A percentile compares a stretch with the other conserved stretches of the same genome.
Evolutionary conservation across 1,140 invertebrate species (phyloP).

Genomic region (Psix sp.): DNA sequence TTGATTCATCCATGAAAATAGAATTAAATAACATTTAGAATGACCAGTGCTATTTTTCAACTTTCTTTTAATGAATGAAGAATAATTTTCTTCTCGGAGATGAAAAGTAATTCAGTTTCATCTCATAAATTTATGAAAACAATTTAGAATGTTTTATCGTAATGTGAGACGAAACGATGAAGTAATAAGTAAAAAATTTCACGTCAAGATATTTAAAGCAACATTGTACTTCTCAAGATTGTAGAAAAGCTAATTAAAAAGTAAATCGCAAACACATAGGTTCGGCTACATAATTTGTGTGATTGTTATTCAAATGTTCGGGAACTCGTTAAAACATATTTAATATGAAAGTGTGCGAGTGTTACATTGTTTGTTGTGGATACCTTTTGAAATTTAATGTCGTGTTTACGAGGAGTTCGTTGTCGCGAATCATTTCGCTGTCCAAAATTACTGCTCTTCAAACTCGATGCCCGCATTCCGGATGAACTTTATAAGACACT

Average conservation of each 20-base stretch:
- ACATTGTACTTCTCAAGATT: not conserved
- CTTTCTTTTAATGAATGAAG: too few species aligned
- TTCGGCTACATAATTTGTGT: conserved; percentile 27
- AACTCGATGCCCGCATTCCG: conserved; percentile 21
- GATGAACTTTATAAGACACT: conserved; percentile 22
- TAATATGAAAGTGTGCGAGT: conserved; percentile 9
- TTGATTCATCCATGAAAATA: too few species aligned
- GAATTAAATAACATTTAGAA: too few species aligned
- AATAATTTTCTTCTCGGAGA: too few species aligned
- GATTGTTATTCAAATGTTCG: conserved; percentile 39
- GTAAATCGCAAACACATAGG: conserved; percentile 20
- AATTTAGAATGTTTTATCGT: too few species aligned
- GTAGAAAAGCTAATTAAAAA: conserved; percentile 31
- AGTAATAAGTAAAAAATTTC: too few species aligned
- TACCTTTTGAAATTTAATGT: conserved; percentile 43
- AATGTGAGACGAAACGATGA: too few species aligned
- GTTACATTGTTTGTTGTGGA: conserved; percentile 11
- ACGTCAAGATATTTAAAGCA: too few species aligned
- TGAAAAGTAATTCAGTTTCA: too few species aligned
- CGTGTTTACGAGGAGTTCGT: conserved; percentile 50
- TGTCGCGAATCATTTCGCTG: conserved; percentile 47
- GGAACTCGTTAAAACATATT: conserved; percentile 32
- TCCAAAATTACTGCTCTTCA: conserved; percentile 57
- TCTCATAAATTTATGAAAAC: too few species aligned
- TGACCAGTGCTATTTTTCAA: too few species aligned